These are phyloP conservation scores for Halocynthia aurantium DNA, from an alignment of 23 tunicate species.

Conservation along the genomic window DNA sequence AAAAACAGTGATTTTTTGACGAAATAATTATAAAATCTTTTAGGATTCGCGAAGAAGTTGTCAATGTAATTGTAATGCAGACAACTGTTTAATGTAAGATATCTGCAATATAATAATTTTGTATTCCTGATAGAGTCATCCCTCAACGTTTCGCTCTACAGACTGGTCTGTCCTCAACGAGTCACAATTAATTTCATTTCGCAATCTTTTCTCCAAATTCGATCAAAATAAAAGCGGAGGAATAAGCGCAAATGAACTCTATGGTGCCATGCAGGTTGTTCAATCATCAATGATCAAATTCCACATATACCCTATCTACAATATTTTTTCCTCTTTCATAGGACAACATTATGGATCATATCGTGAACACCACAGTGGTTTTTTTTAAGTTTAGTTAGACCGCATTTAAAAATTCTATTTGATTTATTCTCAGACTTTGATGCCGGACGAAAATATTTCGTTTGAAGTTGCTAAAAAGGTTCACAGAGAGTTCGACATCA, in stretches of 20 bases:
- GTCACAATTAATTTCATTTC: conserved; percentile 39
- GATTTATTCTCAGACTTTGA: conserved; percentile 9
- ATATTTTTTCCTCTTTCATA: not conserved
- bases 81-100: too few species aligned
- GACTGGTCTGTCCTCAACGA: conserved; percentile 14
- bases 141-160: too few species aligned
- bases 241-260: conserved; percentile 46
- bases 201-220: conserved; percentile 33
- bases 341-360: not conserved
- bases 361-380: not conserved
- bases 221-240: conserved; percentile 49
- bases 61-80: too few species aligned
- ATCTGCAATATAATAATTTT: too few species aligned
- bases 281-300: too few species aligned
- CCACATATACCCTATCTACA: not conserved
- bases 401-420: too few species aligned
- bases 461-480: conserved; percentile 27
- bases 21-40: too few species aligned
- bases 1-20: too few species aligned
- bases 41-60: too few species aligned
- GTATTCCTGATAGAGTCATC: too few species aligned
- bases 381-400: not conserved
- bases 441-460: conserved; percentile 36
- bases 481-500: conserved; percentile 49
- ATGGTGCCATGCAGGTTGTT: conserved; percentile 31